Percentiles rank a stretch among this genome's conserved stretches.
These are phyloP conservation scores for Vesta saturnalis DNA, from an alignment of 2,888 invertebrate genomes.

Conservation along the genomic window DNA sequence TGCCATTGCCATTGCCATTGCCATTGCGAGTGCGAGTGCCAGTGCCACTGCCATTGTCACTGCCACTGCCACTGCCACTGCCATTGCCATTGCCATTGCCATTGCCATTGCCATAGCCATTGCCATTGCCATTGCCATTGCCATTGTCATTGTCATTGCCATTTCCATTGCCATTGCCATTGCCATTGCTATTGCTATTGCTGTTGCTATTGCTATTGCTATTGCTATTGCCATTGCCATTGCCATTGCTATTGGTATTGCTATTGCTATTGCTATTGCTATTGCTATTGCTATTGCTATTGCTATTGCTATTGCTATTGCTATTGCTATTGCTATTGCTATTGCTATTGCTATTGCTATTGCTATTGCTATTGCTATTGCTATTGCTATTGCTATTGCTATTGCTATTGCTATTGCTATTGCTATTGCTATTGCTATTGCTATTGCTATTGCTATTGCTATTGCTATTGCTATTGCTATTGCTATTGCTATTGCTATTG, in stretches of 20 bases:
- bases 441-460: conserved; percentile 21
- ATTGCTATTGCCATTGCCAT: neutral
- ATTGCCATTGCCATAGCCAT: conserved; percentile 1
- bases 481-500: conserved; percentile 22
- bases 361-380: conserved; percentile 13
- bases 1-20: neutral
- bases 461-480: conserved; percentile 23
- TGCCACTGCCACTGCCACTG: neutral
- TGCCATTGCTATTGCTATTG: conserved; percentile 5
- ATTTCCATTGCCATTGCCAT: no score
- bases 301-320: conserved; percentile 12
- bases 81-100: no score
- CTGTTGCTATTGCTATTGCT: neutral
- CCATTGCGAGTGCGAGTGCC: no score
- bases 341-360: conserved; percentile 13
- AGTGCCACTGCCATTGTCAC: neutral
- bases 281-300: conserved; percentile 15
- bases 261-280: conserved; percentile 16
- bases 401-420: neutral
- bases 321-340: conserved; percentile 15
- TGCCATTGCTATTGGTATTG: conserved; percentile 19
- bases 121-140: conserved; percentile 7
- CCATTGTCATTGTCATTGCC: no score
- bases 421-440: conserved; percentile 3
- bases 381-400: conserved; percentile 6